phyloP scores from a whole-genome alignment of 2,888 invertebrate genomes.

The Apamea monoglypha region DNA sequence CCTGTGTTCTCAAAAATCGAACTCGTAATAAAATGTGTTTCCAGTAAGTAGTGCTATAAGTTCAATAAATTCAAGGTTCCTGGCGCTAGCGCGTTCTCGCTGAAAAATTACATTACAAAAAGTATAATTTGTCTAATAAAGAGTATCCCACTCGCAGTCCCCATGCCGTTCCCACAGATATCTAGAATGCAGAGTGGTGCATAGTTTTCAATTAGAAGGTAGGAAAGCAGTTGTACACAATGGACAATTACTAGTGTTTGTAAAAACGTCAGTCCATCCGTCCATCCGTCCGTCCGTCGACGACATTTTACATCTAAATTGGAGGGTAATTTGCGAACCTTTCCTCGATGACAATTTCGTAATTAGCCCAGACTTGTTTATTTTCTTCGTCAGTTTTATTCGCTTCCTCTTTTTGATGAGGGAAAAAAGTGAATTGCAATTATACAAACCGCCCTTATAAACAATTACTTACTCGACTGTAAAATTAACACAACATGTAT shows the following conservation, averaged over 20 bases:
- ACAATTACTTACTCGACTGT: neutral
- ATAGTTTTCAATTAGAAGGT: conserved; percentile 73
- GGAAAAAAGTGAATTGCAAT: conserved; percentile 37
- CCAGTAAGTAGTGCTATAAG: neutral
- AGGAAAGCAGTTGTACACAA: conserved; percentile 70
- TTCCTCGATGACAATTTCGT: conserved; percentile 81
- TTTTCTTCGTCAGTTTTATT: conserved; percentile 65
- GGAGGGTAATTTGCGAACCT: conserved; percentile 79
- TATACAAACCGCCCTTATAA: conserved; percentile 6
- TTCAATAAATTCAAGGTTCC: conserved; percentile 19
- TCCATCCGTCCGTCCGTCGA: conserved; percentile 62
- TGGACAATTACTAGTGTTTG: conserved; percentile 77
- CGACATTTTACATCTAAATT: conserved; percentile 84
- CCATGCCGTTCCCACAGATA: conserved; percentile 57
- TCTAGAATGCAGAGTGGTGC: conserved; percentile 55
- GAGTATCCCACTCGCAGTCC: conserved; percentile 13
- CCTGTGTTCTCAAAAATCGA: neutral
- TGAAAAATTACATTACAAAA: conserved; percentile 32
- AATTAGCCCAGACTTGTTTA: conserved; percentile 82
- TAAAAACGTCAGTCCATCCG: conserved; percentile 75
- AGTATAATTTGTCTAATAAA: conserved; percentile 46
- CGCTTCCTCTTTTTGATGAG: conserved; percentile 51
- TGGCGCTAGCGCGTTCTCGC: conserved; percentile 4
- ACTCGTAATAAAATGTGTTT: neutral
- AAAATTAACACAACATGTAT: neutral